Evolutionary conservation across 92 coral and sea anemone species (phyloP).

Genomic region (Metridium senile): DNA sequence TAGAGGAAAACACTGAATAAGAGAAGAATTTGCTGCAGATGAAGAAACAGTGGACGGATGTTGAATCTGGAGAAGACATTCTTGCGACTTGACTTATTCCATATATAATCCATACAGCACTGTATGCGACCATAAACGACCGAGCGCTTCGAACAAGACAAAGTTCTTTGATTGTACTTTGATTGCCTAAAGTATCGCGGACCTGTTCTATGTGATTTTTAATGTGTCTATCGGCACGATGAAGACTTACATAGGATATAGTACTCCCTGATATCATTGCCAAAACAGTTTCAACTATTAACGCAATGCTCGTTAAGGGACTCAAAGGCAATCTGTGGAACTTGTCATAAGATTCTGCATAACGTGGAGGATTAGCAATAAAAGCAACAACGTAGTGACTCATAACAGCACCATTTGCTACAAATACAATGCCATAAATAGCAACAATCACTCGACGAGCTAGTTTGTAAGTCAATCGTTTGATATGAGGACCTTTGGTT

Average conservation of each 20-base stretch:
- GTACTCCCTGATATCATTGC: neutral
- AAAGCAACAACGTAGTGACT: neutral
- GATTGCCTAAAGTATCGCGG: conserved; percentile 20
- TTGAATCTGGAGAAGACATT: conserved; percentile 7
- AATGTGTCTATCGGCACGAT: conserved; percentile 14
- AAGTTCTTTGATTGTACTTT: conserved; percentile 36
- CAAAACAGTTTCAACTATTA: conserved; percentile 23
- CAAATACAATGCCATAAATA: conserved; percentile 7
- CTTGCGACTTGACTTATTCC: conserved; percentile 21
- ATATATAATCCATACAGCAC: conserved; percentile 29
- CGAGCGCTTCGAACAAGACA: conserved; percentile 25
- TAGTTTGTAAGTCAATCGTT: conserved; percentile 18
- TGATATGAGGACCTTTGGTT: conserved; percentile 22
- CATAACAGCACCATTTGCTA: neutral
- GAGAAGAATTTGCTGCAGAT: neutral
- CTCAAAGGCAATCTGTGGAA: neutral
- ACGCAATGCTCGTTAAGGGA: neutral
- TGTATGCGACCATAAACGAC: conserved; percentile 12
- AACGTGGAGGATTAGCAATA: neutral
- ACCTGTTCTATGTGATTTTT: conserved; percentile 27
- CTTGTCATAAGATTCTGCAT: neutral
- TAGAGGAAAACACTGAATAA: conserved; percentile 22
- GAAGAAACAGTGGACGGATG: conserved; percentile 12
- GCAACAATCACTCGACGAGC: neutral
- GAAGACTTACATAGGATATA: neutral